Conservation (phyloP, 2,888 invertebrate species). For the Andrena flavipes region DNA sequence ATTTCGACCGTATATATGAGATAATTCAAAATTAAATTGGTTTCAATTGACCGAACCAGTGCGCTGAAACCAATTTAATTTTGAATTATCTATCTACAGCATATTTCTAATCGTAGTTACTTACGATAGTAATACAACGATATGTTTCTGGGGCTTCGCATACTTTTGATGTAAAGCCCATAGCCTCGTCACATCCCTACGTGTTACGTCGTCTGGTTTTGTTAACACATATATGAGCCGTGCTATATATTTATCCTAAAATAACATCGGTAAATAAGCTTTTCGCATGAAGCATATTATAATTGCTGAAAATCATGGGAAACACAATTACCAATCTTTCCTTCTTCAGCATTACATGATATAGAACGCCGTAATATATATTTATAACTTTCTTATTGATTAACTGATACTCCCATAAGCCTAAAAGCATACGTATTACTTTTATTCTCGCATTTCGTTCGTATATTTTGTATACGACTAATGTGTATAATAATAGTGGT, state of each 20-base stretch:
- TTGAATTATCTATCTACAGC: neutral
- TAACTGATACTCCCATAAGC: conserved; percentile 78
- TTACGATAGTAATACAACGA: conserved; percentile 79
- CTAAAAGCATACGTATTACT: conserved; percentile 56
- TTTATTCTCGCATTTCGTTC: neutral
- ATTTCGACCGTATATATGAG: too few species aligned
- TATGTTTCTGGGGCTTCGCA: conserved; percentile 73
- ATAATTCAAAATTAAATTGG: too few species aligned
- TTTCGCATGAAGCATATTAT: neutral
- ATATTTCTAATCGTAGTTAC: conserved; percentile 34
- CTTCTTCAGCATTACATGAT: conserved; percentile 74
- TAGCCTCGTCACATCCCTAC: conserved; percentile 78
- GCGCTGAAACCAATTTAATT: too few species aligned
- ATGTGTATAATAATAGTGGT: neutral
- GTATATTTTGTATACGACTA: neutral
- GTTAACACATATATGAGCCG: conserved; percentile 79
- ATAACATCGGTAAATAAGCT: neutral
- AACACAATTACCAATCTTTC: conserved; percentile 72
- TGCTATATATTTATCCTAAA: conserved; percentile 75
- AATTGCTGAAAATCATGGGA: neutral
- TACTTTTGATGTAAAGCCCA: conserved; percentile 67
- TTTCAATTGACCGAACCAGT: too few species aligned
- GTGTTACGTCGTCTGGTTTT: conserved; percentile 82
- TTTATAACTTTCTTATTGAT: conserved; percentile 75
- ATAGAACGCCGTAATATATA: conserved; percentile 79